Conservation (phyloP, 2,113 vertebrate species). For the rat (Rattus norvegicus) region DNA sequence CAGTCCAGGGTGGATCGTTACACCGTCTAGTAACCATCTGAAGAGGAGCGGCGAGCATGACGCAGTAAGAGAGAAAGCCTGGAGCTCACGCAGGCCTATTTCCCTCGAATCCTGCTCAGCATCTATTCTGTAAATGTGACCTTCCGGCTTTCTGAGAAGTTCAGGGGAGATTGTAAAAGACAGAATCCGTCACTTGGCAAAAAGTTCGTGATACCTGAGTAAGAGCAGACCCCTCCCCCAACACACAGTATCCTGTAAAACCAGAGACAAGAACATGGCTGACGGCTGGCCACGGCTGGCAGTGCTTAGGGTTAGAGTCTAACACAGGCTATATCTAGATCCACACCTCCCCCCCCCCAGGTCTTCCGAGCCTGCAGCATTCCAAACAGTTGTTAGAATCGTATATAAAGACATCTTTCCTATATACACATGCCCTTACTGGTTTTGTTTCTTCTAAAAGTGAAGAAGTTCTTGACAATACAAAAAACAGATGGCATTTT, state of each 20-base stretch:
- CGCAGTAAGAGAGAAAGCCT: not conserved
- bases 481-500: not conserved
- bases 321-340: not conserved
- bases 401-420: not conserved
- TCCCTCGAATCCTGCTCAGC: slow-evolving; percentile 15
- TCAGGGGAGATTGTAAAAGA: slow-evolving; percentile 51
- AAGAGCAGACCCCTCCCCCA: not conserved
- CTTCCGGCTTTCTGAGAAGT: slow-evolving; percentile 30
- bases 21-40: slow-evolving; percentile 45
- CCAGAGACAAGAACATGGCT: not conserved
- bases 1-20: slow-evolving; percentile 60
- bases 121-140: slow-evolving; percentile 30
- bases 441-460: slow-evolving; percentile 14
- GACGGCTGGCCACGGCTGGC: not conserved
- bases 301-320: not conserved
- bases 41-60: slow-evolving; percentile 42
- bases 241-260: not conserved
- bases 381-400: not conserved
- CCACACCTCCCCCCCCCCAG: no score
- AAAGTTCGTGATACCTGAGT: not conserved
- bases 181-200: slow-evolving; percentile 32
- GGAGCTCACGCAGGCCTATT: not conserved
- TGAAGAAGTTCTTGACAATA: not conserved
- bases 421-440: not conserved
- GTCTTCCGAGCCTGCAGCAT: not conserved